These are phyloP conservation scores for Sebastes miniatus DNA, from an alignment of 2,797 vertebrate species.

Conservation along the genomic window DNA sequence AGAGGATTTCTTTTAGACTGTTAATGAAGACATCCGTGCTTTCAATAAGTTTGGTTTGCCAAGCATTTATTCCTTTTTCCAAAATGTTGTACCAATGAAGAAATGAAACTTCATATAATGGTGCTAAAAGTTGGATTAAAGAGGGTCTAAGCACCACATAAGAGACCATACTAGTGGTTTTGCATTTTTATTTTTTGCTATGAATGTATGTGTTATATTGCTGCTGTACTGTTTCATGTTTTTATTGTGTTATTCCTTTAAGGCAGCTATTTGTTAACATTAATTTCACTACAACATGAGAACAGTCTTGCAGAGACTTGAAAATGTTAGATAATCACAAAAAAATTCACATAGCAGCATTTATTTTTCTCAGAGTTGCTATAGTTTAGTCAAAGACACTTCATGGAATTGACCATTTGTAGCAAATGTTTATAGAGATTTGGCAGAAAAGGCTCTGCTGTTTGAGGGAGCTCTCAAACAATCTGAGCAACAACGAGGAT, in stretches of 20 bases:
- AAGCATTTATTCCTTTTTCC: not conserved
- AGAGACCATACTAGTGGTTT: not conserved
- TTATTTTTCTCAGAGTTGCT: not conserved
- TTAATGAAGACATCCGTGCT: not conserved
- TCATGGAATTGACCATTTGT: not conserved
- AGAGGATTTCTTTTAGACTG: not conserved
- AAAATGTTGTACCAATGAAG: not conserved
- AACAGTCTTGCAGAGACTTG: not conserved
- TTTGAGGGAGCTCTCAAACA: not conserved
- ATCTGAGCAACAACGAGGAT: not conserved
- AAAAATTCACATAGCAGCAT: not conserved
- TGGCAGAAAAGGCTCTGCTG: not conserved
- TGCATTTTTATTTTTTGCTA: not conserved
- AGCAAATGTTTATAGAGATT: not conserved
- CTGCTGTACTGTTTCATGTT: not conserved
- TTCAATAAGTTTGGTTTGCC: conserved; percentile 1
- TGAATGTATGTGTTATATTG: not conserved
- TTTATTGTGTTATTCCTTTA: not conserved
- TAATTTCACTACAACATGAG: not conserved
- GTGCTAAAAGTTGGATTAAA: not conserved
- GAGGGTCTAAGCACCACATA: not conserved
- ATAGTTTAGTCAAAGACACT: not conserved
- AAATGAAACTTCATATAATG: not conserved
- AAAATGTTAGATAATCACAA: not conserved
- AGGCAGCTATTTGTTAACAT: not conserved